Evolutionary conservation across 2,797 vertebrate genomes (phyloP).

Genomic region (Phrynocephalus vlangalii): DNA sequence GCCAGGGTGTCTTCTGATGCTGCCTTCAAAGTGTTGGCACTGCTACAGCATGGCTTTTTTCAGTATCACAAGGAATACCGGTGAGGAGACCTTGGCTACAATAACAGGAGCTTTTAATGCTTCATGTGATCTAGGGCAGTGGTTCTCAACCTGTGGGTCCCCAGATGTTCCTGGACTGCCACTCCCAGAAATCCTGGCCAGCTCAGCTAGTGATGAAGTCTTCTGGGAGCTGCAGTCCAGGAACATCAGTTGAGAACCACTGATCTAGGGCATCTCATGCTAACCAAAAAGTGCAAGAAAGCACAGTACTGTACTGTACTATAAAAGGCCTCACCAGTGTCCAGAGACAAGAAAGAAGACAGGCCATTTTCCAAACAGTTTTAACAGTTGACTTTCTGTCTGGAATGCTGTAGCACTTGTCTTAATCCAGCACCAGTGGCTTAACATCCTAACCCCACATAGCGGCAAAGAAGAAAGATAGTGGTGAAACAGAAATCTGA

Average conservation of each 20-base stretch:
- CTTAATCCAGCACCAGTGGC: background rate
- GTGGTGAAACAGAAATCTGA: no score
- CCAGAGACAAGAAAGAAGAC: background rate
- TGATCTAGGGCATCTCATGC: background rate
- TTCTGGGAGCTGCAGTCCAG: no score
- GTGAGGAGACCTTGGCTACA: background rate
- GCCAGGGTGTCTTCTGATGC: background rate
- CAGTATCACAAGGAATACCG: background rate
- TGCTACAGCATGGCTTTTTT: background rate
- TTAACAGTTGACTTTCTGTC: background rate
- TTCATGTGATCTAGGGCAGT: background rate
- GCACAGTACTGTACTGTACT: background rate
- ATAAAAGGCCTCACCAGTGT: background rate
- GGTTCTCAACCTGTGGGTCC: no score
- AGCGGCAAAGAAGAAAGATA: no score
- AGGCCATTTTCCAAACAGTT: background rate
- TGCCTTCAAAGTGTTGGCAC: background rate
- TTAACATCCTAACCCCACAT: background rate
- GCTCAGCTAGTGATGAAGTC: no score
- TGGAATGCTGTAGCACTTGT: background rate
- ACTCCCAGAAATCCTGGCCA: no score
- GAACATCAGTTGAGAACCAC: no score
- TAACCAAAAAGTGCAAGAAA: background rate
- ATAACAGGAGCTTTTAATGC: background rate
- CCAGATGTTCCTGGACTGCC: no score